Conservation (phyloP, 35 echinoderm and acorn worm genomes). For the Heliocidaris tuberculata region DNA sequence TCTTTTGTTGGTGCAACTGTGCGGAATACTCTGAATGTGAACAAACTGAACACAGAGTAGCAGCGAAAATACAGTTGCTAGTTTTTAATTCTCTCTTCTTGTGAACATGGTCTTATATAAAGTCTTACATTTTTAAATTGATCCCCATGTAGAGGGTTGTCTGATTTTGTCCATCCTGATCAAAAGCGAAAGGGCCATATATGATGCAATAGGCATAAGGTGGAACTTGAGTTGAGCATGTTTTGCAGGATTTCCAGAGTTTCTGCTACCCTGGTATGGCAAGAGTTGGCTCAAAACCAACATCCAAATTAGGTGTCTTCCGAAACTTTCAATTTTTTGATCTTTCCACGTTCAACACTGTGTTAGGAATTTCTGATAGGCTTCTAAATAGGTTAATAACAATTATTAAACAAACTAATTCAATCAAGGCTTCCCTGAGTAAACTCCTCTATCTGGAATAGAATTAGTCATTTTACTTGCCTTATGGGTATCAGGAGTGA, state of each 20-base stretch:
- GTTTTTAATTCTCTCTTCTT: not conserved
- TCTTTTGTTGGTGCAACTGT: too few relatives aligned
- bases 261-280: not conserved
- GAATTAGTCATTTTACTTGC: not conserved
- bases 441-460: not conserved
- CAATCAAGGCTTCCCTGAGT: not conserved
- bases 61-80: too few relatives aligned
- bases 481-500: not conserved
- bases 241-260: constrained; percentile 7
- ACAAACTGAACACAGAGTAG: too few relatives aligned
- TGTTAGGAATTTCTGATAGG: not conserved
- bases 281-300: not conserved
- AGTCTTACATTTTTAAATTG: not conserved
- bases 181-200: not conserved
- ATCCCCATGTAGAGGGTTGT: not conserved
- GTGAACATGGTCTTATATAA: not conserved
- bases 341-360: not conserved
- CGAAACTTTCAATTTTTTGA: not conserved
- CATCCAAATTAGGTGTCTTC: not conserved
- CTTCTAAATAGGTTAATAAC: not conserved
- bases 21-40: too few relatives aligned
- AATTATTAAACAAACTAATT: not conserved
- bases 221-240: not conserved
- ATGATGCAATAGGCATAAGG: too few relatives aligned
- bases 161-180: not conserved